Evolutionary conservation across 2,113 vertebrate species (phyloP).

Genomic region (Otus sunia): DNA sequence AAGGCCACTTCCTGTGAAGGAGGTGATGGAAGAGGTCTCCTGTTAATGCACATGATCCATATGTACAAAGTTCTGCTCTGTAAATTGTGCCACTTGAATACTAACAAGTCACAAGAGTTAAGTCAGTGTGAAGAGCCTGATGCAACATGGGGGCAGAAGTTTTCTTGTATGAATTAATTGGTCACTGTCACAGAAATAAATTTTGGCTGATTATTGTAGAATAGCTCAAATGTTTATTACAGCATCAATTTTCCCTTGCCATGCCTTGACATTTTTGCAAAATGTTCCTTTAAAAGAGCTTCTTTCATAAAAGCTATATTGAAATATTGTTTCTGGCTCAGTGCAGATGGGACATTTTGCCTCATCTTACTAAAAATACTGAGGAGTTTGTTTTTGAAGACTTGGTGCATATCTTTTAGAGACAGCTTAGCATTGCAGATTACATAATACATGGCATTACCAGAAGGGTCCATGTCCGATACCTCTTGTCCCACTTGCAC

Average conservation of each 20-base stretch:
- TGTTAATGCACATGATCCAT: neutral
- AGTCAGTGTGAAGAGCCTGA: neutral
- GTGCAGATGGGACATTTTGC: constrained; percentile 24
- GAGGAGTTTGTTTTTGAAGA: constrained; percentile 4
- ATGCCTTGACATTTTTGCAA: neutral
- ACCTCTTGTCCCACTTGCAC: neutral
- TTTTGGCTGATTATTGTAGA: neutral
- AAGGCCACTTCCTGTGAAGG: constrained; percentile 57
- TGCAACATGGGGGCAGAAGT: neutral
- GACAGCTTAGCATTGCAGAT: neutral
- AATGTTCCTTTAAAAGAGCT: neutral
- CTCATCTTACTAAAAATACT: constrained; percentile 34
- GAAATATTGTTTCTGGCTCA: constrained; percentile 37
- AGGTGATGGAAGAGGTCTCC: neutral
- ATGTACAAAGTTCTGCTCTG: neutral
- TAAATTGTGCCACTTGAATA: neutral
- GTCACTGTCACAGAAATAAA: neutral
- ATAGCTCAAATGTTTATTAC: neutral
- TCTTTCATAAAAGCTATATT: constrained; percentile 9
- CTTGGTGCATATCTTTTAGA: neutral
- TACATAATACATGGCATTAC: neutral
- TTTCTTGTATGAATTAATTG: constrained; percentile 2
- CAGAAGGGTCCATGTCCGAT: neutral
- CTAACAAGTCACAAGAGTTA: neutral
- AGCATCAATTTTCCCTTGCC: neutral